Base-by-base conservation (phyloP, 2,888 invertebrate species). In the Zaprionus lineosus region DNA sequence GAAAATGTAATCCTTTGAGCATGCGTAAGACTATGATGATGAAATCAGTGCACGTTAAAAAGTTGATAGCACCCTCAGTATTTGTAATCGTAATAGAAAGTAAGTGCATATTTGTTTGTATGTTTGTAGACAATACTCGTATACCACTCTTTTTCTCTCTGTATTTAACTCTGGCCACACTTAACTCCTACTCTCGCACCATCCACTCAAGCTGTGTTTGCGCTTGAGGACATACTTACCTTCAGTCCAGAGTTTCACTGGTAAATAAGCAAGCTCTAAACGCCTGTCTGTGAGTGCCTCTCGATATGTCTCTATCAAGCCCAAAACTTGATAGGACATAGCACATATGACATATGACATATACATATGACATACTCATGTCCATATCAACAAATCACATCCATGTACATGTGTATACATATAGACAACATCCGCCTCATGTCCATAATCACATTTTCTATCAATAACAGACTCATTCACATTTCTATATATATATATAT, bases 231-330 rank as follows among this genome's bases (percentile, higher is more conserved):
- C 59, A 51, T 51, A 53, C 50, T 40, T 53, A 46, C 47, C 50
- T 18, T 33, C 12, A 33, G 61, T n/a, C 33, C 51, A 67, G 50
- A 34, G 46, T 24, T 24, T 44, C 62, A 50, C 34, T 50, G 41
- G 29, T 39, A 21, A 26, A 53, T 40, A 62, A 65, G 41, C 64
- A 62, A 69, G 63, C 73, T 75, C 63, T 66, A 46, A 64, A 66
- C 73, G 75, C 64, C 84, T 81, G 78, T 72, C 82, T 76, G 74
- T 76, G 76, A 73, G 85, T 70, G 79, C 66, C 60, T 67, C 67
- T 52, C 47, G 33, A 24, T 28, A 63, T 62, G n/a, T n/a, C n/a
- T n/a, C n/a, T n/a, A 62, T 51, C 47, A 51, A 62, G 36, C 29
- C 53, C 41, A 47, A 64, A 60, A 60, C 60, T 75, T 60, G 55